Evolutionary conservation across 1,140 invertebrate genomes (phyloP), one percentile per base, ranked within the genome.

Genomic region (Drosophila murphyi): DNA sequence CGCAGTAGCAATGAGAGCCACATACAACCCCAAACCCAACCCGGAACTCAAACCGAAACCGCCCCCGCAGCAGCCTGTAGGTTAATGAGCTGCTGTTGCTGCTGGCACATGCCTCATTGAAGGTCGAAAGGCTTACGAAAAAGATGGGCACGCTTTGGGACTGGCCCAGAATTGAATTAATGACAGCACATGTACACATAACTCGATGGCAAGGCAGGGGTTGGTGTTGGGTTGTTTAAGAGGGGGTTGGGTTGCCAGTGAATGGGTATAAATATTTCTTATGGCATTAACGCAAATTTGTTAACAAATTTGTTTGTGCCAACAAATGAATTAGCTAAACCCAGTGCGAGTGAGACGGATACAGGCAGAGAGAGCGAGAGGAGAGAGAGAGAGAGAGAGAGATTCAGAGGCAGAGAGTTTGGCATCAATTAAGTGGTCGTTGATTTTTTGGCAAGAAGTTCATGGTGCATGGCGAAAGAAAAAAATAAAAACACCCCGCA

Each of bases 221-320:
- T n/a, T 7, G 12, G 3, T 8, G 10, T 5, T 32, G 4, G 5
- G 20, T 20, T 20, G 20, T 20, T 20, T 20, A 20, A 20, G 20
- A 7, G 47, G n/a, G n/a, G 35, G 10, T 45, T 20, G 50, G 31
- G 57, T 50, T 20, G 20, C 20, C 20, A 20, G 20, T 20, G 20
- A 20, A 72, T 63, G 60, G 65, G 79, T 73, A 79, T 76, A 80
- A 81, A 88, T 89, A 89, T 85, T 89, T 83, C 86, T 85, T 73
- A 81, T 76, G 78, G 86, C 52, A 89, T 89, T 89, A 89, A 79
- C 72, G 76, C 78, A 89, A 89, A 89, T 90, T 89, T 89, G 85
- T 89, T 89, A 80, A 89, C 85, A 85, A 89, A 89, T 89, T 89
- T 89, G 85, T 89, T 89, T 89, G 81, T 73, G 85, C 85, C 71